Conservation (phyloP, 2,113 vertebrate genomes). For the Cettia cetti region DNA sequence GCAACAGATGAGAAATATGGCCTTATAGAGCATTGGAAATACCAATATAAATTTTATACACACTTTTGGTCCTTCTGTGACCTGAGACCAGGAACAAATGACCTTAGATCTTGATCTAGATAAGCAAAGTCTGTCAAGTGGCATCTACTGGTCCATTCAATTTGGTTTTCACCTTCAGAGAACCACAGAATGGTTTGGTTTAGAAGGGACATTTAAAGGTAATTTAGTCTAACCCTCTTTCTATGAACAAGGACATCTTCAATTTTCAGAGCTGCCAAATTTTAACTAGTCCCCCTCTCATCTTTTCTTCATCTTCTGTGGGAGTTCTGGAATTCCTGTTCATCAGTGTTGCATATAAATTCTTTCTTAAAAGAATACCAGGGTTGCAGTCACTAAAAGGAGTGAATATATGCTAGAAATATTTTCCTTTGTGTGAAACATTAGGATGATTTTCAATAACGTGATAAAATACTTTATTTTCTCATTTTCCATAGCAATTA, state of each 20-base stretch:
- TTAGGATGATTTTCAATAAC: neutral
- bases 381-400: neutral
- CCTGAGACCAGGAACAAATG: neutral
- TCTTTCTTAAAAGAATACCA: neutral
- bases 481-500: neutral
- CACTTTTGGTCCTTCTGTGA: neutral
- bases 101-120: neutral
- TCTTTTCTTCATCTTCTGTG: neutral
- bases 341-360: neutral
- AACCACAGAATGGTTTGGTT: neutral
- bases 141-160: neutral
- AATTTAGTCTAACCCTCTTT: neutral
- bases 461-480: neutral
- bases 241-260: neutral
- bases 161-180: neutral
- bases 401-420: neutral
- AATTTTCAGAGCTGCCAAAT: neutral
- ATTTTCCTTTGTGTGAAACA: neutral
- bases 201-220: neutral
- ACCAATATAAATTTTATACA: neutral
- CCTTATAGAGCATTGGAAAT: neutral
- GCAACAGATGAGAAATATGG: neutral
- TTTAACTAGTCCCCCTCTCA: neutral
- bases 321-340: neutral
- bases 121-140: neutral